Conservation (phyloP, 2,113 vertebrate species). For the Antechinus stuartii region DNA sequence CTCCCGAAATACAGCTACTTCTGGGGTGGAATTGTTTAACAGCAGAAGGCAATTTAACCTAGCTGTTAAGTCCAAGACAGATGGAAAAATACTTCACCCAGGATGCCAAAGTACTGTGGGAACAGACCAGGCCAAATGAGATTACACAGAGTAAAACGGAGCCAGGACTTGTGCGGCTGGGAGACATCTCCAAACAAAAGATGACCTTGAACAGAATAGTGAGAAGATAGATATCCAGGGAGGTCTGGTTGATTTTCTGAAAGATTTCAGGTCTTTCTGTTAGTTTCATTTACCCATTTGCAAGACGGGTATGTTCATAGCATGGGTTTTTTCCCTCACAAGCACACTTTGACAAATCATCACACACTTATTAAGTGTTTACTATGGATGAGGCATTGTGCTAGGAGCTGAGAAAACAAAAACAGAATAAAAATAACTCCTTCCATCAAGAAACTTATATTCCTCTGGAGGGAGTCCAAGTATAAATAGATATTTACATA, state of each 20-base stretch:
- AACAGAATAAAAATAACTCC: not conserved
- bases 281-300: slow-evolving; percentile 52
- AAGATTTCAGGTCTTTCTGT: slow-evolving; percentile 44
- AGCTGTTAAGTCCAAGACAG: slow-evolving; percentile 45
- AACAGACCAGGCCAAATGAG: slow-evolving; percentile 28
- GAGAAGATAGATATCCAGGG: slow-evolving; percentile 64
- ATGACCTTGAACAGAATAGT: slow-evolving; percentile 57
- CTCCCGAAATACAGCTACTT: slow-evolving; percentile 47
- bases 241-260: slow-evolving; percentile 57
- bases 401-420: not conserved
- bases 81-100: slow-evolving; percentile 57
- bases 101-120: slow-evolving; percentile 47
- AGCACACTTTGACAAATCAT: not conserved
- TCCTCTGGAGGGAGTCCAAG: not conserved
- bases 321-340: slow-evolving; percentile 20
- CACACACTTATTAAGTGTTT: not conserved
- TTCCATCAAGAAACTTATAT: not conserved
- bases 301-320: slow-evolving; percentile 36
- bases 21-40: slow-evolving; percentile 53
- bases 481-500: not conserved
- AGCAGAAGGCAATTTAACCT: slow-evolving; percentile 65
- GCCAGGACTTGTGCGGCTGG: slow-evolving; percentile 20
- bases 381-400: not conserved
- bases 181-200: slow-evolving; percentile 47
- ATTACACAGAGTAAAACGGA: not conserved